A percentile compares a stretch with the other conserved stretches of the same genome.
These are phyloP conservation scores for Pithys albifrons DNA, from an alignment of 2,113 vertebrate genomes.

Conservation along the genomic window DNA sequence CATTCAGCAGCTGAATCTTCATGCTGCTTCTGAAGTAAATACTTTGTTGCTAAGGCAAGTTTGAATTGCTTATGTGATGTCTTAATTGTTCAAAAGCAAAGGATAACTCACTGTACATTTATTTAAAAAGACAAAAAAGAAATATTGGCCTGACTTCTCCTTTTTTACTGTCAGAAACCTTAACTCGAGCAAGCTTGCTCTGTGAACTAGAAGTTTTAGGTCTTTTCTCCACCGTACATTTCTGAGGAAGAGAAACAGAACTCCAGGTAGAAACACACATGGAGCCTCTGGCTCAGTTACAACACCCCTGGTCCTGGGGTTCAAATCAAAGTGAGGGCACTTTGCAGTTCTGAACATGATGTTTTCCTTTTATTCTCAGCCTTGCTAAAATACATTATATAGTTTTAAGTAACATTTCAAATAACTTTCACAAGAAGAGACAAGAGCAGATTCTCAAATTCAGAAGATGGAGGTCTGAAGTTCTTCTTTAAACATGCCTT, in stretches of 20 bases:
- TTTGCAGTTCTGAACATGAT: slow-evolving; percentile 29
- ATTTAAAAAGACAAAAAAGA: background rate
- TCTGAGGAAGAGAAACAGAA: background rate
- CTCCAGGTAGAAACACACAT: background rate
- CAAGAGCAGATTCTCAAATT: background rate
- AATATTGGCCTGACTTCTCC: background rate
- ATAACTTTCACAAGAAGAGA: slow-evolving; percentile 29
- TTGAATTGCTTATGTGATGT: background rate
- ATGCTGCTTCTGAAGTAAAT: background rate
- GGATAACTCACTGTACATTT: background rate
- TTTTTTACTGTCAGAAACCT: background rate
- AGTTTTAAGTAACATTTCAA: slow-evolving; percentile 51
- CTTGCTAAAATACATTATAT: slow-evolving; percentile 58
- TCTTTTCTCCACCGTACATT: background rate
- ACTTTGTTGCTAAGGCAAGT: background rate
- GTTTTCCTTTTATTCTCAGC: slow-evolving; percentile 63
- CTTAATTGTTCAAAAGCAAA: background rate
- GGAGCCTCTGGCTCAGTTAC: background rate
- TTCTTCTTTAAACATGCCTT: slow-evolving; percentile 97
- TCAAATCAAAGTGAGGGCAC: background rate
- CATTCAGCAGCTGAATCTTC: background rate
- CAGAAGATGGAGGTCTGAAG: slow-evolving; percentile 94
- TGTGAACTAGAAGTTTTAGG: background rate
- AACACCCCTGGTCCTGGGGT: background rate
- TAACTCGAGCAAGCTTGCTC: background rate